Percentiles rank a stretch among this genome's conserved stretches.
Conservation (phyloP, 2,113 vertebrate species). For the Mastomys natalensis region DNA sequence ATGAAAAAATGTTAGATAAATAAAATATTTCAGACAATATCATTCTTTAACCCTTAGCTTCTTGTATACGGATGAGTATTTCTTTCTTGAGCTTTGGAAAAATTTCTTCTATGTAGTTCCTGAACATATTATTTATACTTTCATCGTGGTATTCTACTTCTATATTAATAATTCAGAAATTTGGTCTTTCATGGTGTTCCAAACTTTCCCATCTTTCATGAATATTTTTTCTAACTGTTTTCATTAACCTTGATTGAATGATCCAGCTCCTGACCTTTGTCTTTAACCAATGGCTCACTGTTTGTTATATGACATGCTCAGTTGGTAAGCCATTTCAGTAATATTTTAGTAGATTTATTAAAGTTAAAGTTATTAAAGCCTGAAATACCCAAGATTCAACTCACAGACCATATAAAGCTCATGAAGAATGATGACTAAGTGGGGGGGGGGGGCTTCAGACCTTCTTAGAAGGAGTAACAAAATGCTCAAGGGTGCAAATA, state of each 20-base stretch:
- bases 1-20: background rate
- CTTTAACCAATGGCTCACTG: background rate
- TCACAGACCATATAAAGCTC: too few relatives aligned
- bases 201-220: background rate
- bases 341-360: background rate
- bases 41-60: background rate
- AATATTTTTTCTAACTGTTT: background rate
- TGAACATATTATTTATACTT: background rate
- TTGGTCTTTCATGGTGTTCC: background rate
- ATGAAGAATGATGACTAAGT: too few relatives aligned
- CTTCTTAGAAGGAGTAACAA: too few relatives aligned
- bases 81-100: background rate
- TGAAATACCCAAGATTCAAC: too few relatives aligned
- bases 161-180: background rate
- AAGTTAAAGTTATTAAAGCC: too few relatives aligned
- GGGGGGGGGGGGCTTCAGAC: too few relatives aligned
- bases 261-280: background rate
- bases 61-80: background rate
- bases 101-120: background rate
- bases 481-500: too few relatives aligned
- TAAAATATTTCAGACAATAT: background rate
- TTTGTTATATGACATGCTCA: background rate
- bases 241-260: background rate
- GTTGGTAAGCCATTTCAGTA: background rate
- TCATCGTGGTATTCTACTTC: background rate